Evolutionary conservation across 1,140 invertebrate genomes (phyloP), one percentile per base, ranked within the genome.

Genomic region (Hypsibius dujardini): DNA sequence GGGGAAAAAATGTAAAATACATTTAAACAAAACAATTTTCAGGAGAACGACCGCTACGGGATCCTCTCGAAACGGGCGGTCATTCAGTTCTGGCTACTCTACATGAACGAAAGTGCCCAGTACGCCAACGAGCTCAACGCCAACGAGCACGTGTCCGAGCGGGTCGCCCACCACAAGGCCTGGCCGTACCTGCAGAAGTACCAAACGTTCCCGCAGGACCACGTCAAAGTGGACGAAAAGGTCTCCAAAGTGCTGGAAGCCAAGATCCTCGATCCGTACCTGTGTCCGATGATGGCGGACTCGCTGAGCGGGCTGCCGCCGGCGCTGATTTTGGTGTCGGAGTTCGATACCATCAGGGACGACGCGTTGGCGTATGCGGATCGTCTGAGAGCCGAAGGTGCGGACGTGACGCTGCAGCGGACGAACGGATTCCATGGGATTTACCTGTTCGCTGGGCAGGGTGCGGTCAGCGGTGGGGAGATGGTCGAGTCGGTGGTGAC

Each of bases 291-390:
- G 62, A 15, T 67, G 12, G 62, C 62, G 12, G 62, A 67, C 3
- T 15, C 62, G 42, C n/a, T 74, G 47, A 2, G 47, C n/a, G 70
- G 70, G 3, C 70, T 70, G 12, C 70, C 70, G 42, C 46, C 46
- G 12, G 42, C 70, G 12, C 14, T 50, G 28, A 45, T 70, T 3
- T 70, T 70, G 42, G 47, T 62, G 47, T 70, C 56, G 12, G 70
- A 70, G 56, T 70, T 46, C 42, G 70, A 70, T 46, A 28, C 42
- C 3, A 15, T 70, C 12, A 12, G 45, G 56, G 70, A 70, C 42
- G 70, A 70, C 7, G 70, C 46, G 12, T 28, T 70, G 56, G 56
- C 56, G 12, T 70, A 50, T 45, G 70, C 45, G 12, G 46, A 47
- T 47, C 70, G 70, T 3, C 70, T 70, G 12, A 47, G 47, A 46